These are phyloP conservation scores for Hystrix brachyura DNA, from an alignment of 2,113 vertebrate genomes.

Conservation along the genomic window DNA sequence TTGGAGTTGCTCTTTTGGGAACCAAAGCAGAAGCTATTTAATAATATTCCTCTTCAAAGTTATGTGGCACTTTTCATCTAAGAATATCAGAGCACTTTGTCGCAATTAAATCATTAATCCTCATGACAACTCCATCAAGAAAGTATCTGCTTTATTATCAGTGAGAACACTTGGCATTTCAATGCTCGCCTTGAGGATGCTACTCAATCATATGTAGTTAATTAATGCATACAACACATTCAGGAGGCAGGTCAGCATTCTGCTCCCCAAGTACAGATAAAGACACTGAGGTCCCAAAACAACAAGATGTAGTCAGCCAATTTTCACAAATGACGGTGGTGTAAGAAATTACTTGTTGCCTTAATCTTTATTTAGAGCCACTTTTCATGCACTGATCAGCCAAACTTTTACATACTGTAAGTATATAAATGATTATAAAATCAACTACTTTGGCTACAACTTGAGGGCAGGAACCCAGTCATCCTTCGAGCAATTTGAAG, in stretches of 20 bases:
- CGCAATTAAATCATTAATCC: constrained; percentile 84
- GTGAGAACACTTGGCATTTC: constrained; percentile 82
- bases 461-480: background rate
- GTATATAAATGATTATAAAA: constrained; percentile 38
- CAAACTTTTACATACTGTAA: constrained; percentile 46
- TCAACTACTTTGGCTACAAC: background rate
- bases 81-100: constrained; percentile 78
- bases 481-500: background rate
- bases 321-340: background rate
- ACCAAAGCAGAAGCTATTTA: constrained; percentile 74
- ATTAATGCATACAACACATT: constrained; percentile 67
- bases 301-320: constrained; percentile 5
- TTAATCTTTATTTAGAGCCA: constrained; percentile 41
- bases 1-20: constrained; percentile 68
- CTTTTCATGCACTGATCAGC: background rate
- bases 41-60: constrained; percentile 74
- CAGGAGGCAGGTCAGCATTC: constrained; percentile 42
- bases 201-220: constrained; percentile 64
- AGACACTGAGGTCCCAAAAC: constrained; percentile 50
- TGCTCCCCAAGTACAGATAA: constrained; percentile 40
- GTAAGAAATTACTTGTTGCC: constrained; percentile 40
- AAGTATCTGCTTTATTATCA: constrained; percentile 82
- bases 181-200: constrained; percentile 60
- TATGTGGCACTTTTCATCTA: constrained; percentile 74
- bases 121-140: constrained; percentile 76